Evolutionary conservation across 2,888 invertebrate species (phyloP).

Genomic region (Muschampia plurimacula): DNA sequence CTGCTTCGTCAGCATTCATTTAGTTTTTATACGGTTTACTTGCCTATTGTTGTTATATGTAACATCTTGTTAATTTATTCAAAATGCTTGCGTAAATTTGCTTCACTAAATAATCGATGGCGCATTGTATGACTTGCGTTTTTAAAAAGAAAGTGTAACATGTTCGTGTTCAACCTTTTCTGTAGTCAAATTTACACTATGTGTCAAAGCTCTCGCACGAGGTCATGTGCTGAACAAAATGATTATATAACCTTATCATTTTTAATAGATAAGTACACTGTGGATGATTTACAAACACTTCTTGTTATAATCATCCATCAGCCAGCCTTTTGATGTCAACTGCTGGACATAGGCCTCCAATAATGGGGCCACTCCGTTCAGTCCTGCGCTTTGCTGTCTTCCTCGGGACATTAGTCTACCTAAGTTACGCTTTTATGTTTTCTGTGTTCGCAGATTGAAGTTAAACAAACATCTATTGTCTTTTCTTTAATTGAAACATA

Average conservation of each 20-base stretch:
- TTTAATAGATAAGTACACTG: too few relatives aligned
- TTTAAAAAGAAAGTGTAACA: not conserved
- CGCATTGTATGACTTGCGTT: not conserved
- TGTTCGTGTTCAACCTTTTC: not conserved
- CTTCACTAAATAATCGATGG: not conserved
- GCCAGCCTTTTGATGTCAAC: too few relatives aligned
- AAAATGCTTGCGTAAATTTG: not conserved
- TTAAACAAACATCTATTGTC: constrained; percentile 15
- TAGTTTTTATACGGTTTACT: not conserved
- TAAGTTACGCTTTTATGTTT: too few relatives aligned
- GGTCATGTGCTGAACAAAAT: not conserved
- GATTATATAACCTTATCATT: too few relatives aligned
- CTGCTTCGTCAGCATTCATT: constrained; percentile 11
- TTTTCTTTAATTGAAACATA: constrained; percentile 17
- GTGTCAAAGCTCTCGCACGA: not conserved
- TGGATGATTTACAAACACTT: too few relatives aligned
- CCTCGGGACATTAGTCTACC: too few relatives aligned
- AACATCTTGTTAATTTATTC: not conserved
- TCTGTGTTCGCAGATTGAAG: not conserved
- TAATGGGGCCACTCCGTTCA: too few relatives aligned
- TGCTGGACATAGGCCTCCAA: too few relatives aligned
- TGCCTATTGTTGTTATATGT: not conserved
- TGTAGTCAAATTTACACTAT: not conserved
- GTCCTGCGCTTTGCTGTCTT: too few relatives aligned
- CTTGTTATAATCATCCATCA: too few relatives aligned